Evolutionary conservation across 2,113 vertebrate species (phyloP).

Genomic region (Rhea pennata): DNA sequence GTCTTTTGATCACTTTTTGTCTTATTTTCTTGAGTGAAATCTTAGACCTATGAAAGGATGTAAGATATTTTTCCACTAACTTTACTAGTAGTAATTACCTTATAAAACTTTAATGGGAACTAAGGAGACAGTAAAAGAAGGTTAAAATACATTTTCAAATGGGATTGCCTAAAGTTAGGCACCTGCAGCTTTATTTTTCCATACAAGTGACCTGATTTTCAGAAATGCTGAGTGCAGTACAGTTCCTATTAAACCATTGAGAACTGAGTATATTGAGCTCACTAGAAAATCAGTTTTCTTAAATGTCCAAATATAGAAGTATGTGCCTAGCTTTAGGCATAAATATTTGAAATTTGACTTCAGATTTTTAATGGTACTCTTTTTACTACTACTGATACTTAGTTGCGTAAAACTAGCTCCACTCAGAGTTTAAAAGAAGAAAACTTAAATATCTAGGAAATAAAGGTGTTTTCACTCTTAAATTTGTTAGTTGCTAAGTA

Average conservation of each 20-base stretch:
- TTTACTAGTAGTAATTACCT: neutral
- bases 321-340: neutral
- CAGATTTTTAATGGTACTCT: neutral
- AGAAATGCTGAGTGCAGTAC: constrained; percentile 3
- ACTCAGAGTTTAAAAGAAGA: neutral
- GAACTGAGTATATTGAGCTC: neutral
- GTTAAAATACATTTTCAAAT: neutral
- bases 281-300: neutral
- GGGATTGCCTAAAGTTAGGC: constrained; percentile 27
- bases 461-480: neutral
- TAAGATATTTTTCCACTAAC: neutral
- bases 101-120: neutral
- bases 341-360: neutral
- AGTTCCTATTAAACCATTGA: neutral
- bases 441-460: neutral
- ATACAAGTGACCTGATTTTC: constrained; percentile 32
- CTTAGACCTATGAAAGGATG: neutral
- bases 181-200: constrained; percentile 18
- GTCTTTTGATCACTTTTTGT: neutral
- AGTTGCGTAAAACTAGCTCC: neutral
- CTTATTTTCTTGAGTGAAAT: neutral
- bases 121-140: neutral
- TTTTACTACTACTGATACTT: neutral
- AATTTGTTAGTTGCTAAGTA: neutral
- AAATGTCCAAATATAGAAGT: neutral